Base-by-base conservation (phyloP, 2,888 invertebrate genomes). In the Himalopsyche japonica region DNA sequence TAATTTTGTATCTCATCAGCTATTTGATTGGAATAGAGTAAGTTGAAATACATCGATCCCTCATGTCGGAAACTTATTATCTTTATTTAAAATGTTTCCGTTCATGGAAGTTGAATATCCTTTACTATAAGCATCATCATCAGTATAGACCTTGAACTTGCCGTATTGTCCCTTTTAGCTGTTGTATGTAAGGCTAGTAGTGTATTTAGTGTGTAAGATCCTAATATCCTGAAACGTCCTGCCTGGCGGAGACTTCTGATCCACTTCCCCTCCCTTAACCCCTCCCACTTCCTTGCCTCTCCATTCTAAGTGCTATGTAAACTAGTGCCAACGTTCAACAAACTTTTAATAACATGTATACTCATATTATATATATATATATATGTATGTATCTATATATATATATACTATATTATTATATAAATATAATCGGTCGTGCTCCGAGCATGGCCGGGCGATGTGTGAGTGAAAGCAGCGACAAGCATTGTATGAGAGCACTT, bases 241-340 rank as follows among this genome's bases (percentile, higher is more conserved):
- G 85, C 85, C 86, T 85, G 85, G 86, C 87, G 86, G 87, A 87
- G 87, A 87, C 87, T 87, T 87, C 87, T 87, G 87, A 81, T 80
- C 78, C 83, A 80, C 57, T 78, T 78, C 80, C 70, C 64, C 49
- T 82, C 82, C 43, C 79, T 47, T 24, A 10, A 24, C 81, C 81
- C 76, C 43, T 34, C 32, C 49, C 78, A 30, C 76, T 83, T 80
- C 83, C 83, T 80, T 32, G 43, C 83, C 80, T 27, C 80, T 76
- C 83, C 80, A 70, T 80, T 76, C 80, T 80, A 83, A 76, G 83
- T 83, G 80, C 80, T 83, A 80, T 76, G 83, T 83, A 83, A 83
- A 48, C 83, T 83, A 83, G 83, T 83, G 83, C 83, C 83, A 83
- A 83, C 80, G 77, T 70, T 70, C 70, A 70, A 70, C 24, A 70